Percentiles rank a stretch among this genome's conserved stretches.
Evolutionary conservation across 2,113 vertebrate genomes (phyloP).

Genomic region (Calidris pugnax): DNA sequence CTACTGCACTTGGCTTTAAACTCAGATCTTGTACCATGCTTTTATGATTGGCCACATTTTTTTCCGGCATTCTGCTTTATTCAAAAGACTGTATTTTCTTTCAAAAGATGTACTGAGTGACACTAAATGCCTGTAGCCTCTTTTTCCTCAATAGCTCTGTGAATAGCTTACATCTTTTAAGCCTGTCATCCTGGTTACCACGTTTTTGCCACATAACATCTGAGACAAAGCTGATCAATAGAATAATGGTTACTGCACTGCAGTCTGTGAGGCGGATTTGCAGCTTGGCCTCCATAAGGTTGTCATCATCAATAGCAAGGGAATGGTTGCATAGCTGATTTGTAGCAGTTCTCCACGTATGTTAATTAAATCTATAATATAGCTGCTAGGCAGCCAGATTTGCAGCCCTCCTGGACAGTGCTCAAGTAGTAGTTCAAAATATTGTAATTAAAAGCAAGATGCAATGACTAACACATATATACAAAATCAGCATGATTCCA

Average conservation of each 20-base stretch:
- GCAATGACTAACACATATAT: background rate
- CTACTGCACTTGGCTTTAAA: background rate
- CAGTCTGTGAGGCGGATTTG: background rate
- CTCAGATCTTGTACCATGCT: background rate
- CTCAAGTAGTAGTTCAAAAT: background rate
- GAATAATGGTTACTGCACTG: background rate
- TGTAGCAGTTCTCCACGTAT: conserved; percentile 3
- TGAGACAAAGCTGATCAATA: conserved; percentile 44
- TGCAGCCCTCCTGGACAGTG: background rate
- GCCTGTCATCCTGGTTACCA: background rate
- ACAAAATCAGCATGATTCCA: background rate
- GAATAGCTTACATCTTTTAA: conserved; percentile 43
- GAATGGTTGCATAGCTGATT: conserved; percentile 34
- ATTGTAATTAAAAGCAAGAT: background rate
- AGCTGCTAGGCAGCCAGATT: conserved; percentile 28
- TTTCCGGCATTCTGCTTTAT: background rate
- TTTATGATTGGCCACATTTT: background rate
- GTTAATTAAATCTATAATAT: conserved; percentile 60
- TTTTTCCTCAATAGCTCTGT: background rate
- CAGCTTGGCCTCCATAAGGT: conserved; percentile 37
- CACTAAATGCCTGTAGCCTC: background rate
- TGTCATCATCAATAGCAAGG: conserved; percentile 44
- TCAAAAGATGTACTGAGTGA: background rate
- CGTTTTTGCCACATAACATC: background rate
- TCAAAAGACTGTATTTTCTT: conserved; percentile 1